phyloP scores from a whole-genome alignment of 1,140 invertebrate species.

The Chelonus insularis region DNA sequence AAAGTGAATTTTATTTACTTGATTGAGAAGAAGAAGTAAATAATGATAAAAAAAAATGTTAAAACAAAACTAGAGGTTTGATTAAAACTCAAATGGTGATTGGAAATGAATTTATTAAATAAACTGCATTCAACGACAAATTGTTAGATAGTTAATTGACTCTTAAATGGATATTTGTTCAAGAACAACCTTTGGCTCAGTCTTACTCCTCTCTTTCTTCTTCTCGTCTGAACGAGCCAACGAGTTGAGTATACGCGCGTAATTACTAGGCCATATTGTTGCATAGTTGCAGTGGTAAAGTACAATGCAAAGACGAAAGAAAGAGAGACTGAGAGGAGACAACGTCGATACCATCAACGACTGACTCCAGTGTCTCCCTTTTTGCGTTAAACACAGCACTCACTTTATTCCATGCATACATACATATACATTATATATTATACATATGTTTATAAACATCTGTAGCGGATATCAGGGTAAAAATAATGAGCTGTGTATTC shows the following conservation, averaged over 20 bases:
- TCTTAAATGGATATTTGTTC: slow-evolving; percentile 5
- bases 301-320: slow-evolving; percentile 13
- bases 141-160: not conserved
- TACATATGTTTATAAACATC: too few species aligned
- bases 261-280: slow-evolving; percentile 19
- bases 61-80: not conserved
- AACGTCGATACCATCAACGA: slow-evolving; percentile 22
- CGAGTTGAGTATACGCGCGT: slow-evolving; percentile 6
- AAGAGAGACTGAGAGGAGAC: not conserved
- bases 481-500: not conserved
- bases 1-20: too few species aligned
- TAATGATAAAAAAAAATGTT: not conserved
- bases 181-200: not conserved
- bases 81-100: not conserved
- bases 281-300: slow-evolving; percentile 1
- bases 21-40: too few species aligned
- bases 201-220: not conserved
- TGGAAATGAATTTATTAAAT: not conserved
- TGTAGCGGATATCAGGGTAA: not conserved
- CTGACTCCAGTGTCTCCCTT: not conserved
- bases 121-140: not conserved
- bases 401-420: not conserved
- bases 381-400: slow-evolving; percentile 2
- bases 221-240: not conserved
- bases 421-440: too few species aligned